phyloP scores from a whole-genome alignment of 1,140 invertebrate species.

The Lepidurus couesii region DNA sequence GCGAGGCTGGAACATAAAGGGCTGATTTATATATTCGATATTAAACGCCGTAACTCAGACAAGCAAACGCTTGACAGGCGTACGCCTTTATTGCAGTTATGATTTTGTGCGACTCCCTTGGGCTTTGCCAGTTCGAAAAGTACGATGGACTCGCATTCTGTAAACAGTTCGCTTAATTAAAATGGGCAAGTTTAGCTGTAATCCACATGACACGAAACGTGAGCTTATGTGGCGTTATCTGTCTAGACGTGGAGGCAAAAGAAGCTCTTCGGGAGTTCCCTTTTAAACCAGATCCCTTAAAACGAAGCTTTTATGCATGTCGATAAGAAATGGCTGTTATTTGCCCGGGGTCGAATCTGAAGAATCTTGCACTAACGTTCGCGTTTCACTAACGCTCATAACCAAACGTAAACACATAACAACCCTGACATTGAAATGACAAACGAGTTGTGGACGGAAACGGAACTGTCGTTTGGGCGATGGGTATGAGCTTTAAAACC shows the following conservation, averaged over 20 bases:
- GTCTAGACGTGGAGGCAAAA: not conserved
- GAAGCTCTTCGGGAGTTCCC: slow-evolving; percentile 1
- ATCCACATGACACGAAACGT: not conserved
- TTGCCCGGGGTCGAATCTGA: not conserved
- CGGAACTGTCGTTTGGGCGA: not conserved
- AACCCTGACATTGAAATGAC: slow-evolving; percentile 19
- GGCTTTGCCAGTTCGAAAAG: not conserved
- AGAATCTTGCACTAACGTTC: not conserved
- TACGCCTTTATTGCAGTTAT: not conserved
- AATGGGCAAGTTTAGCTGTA: slow-evolving; percentile 11
- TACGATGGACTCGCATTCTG: not conserved
- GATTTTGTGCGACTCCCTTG: not conserved
- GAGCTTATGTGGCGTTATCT: not conserved
- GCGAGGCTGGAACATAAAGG: not conserved
- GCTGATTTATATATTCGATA: not conserved
- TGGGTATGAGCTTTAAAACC: not conserved
- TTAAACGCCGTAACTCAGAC: not conserved
- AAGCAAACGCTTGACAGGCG: not conserved
- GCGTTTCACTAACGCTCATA: not conserved
- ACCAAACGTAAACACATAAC: not conserved
- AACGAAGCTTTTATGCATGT: not conserved
- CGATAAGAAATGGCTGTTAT: not conserved
- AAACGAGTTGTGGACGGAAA: slow-evolving; percentile 17
- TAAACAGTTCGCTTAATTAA: slow-evolving; percentile 20
- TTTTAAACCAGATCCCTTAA: not conserved